A percentile compares a stretch with the other conserved stretches of the same genome.
phyloP scores from a whole-genome alignment of 2,797 vertebrate species.

The Poecilia picta region DNA sequence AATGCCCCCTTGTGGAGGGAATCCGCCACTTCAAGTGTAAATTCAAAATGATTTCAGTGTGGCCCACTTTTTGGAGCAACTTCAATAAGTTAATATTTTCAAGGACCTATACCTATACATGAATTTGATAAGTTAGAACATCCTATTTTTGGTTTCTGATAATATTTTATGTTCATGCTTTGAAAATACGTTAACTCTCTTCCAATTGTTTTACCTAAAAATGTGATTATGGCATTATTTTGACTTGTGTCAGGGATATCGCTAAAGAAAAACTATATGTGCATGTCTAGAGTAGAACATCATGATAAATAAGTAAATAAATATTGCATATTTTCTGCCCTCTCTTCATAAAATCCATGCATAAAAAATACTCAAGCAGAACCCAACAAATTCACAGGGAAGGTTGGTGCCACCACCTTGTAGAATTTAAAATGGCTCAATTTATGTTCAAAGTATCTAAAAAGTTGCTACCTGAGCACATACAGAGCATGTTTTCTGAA shows the following conservation, averaged over 20 bases:
- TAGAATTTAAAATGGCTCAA: too few relatives aligned
- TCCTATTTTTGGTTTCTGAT: not conserved
- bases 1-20: conserved; percentile 42
- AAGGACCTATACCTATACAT: not conserved
- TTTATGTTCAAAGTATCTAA: too few relatives aligned
- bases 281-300: not conserved
- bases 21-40: not conserved
- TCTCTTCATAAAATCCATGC: not conserved
- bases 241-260: not conserved
- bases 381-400: not conserved
- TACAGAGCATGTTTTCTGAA: too few relatives aligned
- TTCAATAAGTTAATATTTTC: not conserved
- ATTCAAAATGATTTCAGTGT: too few relatives aligned
- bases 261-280: not conserved
- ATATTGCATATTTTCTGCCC: not conserved
- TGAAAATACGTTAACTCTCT: not conserved
- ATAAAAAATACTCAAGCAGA: not conserved
- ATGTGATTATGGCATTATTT: not conserved
- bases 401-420: not conserved
- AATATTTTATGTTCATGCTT: not conserved
- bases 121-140: not conserved
- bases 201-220: not conserved
- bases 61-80: not conserved
- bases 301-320: not conserved
- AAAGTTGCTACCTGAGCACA: too few relatives aligned